phyloP scores from a whole-genome alignment of 2,888 invertebrate species.

The Zygogramma bicolorata region DNA sequence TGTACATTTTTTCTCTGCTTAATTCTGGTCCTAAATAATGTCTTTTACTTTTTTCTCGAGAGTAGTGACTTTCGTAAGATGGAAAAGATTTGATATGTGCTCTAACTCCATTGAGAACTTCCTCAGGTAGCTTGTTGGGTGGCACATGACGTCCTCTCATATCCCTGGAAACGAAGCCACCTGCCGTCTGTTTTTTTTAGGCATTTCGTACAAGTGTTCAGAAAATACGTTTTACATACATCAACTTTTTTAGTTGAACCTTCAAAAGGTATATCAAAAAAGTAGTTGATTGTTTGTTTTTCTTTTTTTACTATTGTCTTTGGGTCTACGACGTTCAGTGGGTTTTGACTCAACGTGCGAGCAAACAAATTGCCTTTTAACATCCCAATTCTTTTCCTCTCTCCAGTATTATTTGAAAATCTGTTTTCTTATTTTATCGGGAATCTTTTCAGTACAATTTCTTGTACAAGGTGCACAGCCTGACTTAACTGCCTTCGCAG shows the following conservation, averaged over 20 bases:
- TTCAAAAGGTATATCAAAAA: background rate
- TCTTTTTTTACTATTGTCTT: background rate
- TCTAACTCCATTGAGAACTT: slow-evolving; percentile 5
- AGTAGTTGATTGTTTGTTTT: background rate
- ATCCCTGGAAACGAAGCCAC: slow-evolving; percentile 27
- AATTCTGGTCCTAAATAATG: slow-evolving; percentile 13
- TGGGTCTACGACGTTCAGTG: background rate
- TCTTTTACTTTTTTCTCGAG: slow-evolving; percentile 10
- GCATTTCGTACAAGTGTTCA: slow-evolving; percentile 18
- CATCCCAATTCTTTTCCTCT: background rate
- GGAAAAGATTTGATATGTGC: slow-evolving; percentile 16
- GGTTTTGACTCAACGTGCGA: background rate
- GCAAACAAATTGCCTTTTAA: background rate
- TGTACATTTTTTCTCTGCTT: slow-evolving; percentile 22
- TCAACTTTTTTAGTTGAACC: background rate
- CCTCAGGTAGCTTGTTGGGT: slow-evolving; percentile 17
- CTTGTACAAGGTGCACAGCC: background rate
- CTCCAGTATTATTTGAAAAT: slow-evolving; percentile 1
- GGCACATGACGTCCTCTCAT: slow-evolving; percentile 29
- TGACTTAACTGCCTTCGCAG: background rate
- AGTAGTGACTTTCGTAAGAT: slow-evolving; percentile 19
- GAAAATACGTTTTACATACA: background rate
- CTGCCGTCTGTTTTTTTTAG: slow-evolving; percentile 18
- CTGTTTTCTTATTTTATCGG: background rate
- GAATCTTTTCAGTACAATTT: background rate